Percentiles rank a stretch among this genome's conserved stretches.
phyloP scores from a whole-genome alignment of 2,888 invertebrate species.

The Epinotia nisella region DNA sequence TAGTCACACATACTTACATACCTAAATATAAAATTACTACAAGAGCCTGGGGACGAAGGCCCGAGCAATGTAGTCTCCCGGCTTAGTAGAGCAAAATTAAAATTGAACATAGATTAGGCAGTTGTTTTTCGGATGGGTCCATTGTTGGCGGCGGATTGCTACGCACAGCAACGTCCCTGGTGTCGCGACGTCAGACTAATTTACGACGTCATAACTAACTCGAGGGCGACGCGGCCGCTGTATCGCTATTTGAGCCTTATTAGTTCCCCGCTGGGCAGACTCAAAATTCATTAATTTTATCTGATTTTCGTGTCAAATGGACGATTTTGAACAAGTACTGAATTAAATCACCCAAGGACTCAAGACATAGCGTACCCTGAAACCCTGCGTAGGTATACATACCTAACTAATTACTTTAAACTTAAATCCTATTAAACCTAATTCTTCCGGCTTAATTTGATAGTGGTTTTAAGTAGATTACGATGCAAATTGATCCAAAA shows the following conservation, averaged over 20 bases:
- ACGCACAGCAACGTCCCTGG: conserved; percentile 8
- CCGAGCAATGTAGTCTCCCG: background rate
- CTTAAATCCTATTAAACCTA: too few species aligned
- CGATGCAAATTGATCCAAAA: too few species aligned
- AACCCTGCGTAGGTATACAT: too few species aligned
- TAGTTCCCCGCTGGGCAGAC: conserved; percentile 16
- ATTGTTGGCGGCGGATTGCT: conserved; percentile 11
- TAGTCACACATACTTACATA: too few species aligned
- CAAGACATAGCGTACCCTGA: too few species aligned
- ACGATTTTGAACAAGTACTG: background rate
- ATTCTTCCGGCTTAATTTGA: too few species aligned
- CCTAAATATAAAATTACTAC: too few species aligned
- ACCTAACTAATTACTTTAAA: too few species aligned
- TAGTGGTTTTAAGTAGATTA: too few species aligned
- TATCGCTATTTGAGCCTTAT: conserved; percentile 32
- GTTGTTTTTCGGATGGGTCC: background rate
- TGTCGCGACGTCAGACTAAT: conserved; percentile 27
- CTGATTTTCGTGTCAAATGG: background rate
- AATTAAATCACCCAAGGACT: background rate
- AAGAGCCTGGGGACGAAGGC: background rate
- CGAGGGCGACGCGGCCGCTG: conserved; percentile 14
- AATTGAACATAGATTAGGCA: background rate
- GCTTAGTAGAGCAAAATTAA: background rate
- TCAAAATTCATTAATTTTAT: conserved; percentile 30
- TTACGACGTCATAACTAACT: conserved; percentile 41